These are phyloP conservation scores for Florisuga fusca DNA, from an alignment of 2,797 vertebrate species.

Conservation along the genomic window DNA sequence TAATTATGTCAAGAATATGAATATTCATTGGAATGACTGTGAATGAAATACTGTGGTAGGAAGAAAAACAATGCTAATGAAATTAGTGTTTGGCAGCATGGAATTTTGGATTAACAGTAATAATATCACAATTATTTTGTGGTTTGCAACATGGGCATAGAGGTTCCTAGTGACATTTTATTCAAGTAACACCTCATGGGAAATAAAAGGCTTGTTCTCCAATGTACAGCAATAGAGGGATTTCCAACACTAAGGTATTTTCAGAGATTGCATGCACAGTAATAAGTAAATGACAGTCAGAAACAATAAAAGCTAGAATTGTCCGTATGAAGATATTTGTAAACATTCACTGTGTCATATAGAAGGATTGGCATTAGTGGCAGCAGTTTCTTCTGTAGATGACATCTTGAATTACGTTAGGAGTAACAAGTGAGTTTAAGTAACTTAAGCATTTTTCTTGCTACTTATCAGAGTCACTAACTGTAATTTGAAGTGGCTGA, in stretches of 20 bases:
- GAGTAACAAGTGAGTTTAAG: background rate
- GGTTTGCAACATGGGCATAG: background rate
- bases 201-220: background rate
- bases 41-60: background rate
- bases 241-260: background rate
- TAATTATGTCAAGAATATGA: background rate
- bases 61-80: background rate
- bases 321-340: background rate
- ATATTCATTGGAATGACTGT: background rate
- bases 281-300: background rate
- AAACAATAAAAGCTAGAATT: background rate
- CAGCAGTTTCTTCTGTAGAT: background rate
- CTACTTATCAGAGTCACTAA: background rate
- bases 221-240: background rate
- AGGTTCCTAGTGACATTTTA: background rate
- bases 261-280: background rate
- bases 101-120: background rate
- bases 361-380: background rate
- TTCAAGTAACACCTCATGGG: background rate
- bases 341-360: background rate
- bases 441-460: background rate
- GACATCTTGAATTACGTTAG: background rate
- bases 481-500: background rate
- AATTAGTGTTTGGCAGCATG: background rate
- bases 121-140: background rate